Percentiles rank a stretch among this genome's conserved stretches.
phyloP scores from a whole-genome alignment of 2,888 invertebrate species.

The Drosophila greeni region DNA sequence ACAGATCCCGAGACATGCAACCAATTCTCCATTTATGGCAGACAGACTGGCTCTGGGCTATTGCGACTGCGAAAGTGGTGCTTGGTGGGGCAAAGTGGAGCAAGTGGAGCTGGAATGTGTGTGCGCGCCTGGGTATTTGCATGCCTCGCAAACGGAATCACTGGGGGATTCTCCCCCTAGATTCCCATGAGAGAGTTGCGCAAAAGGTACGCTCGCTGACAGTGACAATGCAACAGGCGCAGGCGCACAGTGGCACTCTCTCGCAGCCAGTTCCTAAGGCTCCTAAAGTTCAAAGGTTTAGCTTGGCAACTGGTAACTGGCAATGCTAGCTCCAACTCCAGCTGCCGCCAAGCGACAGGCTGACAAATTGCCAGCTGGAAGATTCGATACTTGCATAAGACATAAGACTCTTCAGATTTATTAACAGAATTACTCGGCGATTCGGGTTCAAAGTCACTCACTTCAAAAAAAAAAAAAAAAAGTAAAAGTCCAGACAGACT shows the following conservation, averaged over 20 bases:
- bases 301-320: slow-evolving; percentile 18
- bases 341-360: slow-evolving; percentile 39
- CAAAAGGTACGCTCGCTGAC: slow-evolving; percentile 47
- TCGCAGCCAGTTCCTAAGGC: slow-evolving; percentile 16
- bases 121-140: slow-evolving; percentile 20
- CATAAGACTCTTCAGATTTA: slow-evolving; percentile 42
- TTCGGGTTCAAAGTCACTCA: slow-evolving; percentile 30
- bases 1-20: slow-evolving; percentile 44
- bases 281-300: slow-evolving; percentile 64
- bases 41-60: slow-evolving; percentile 42
- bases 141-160: slow-evolving; percentile 1
- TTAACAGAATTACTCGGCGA: slow-evolving; percentile 5
- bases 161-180: slow-evolving; percentile 18
- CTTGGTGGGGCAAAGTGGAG: slow-evolving; percentile 11
- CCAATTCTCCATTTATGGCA: slow-evolving; percentile 69
- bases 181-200: slow-evolving; percentile 43
- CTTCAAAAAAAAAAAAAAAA: too few species aligned
- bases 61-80: slow-evolving; percentile 45
- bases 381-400: slow-evolving; percentile 60
- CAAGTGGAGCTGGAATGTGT: slow-evolving; percentile 34
- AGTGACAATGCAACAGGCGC: slow-evolving; percentile 46
- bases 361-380: slow-evolving; percentile 62
- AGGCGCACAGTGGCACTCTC: slow-evolving; percentile 30
- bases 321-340: slow-evolving; percentile 12
- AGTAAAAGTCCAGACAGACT: slow-evolving; percentile 62